Evolutionary conservation across 23 tunicate genomes (phyloP).

Genomic region (Corella eumyota): DNA sequence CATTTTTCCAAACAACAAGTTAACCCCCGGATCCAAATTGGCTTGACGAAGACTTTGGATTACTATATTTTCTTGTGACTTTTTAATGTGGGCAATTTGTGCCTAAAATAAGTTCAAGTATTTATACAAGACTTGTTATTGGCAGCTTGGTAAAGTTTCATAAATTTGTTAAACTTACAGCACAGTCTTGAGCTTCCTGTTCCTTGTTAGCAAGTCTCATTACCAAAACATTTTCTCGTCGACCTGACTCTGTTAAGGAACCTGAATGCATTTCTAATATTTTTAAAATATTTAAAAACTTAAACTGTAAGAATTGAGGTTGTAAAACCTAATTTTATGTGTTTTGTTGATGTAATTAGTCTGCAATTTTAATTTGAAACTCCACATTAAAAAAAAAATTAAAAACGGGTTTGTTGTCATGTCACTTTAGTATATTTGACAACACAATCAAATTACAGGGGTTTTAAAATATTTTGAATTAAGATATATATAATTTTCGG

Average conservation of each 20-base stretch:
- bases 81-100: constrained; percentile 48
- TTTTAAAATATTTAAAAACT: not conserved
- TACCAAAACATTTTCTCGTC: constrained; percentile 85
- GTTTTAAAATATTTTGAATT: constrained; percentile 1
- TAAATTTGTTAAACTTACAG: constrained; percentile 28
- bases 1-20: constrained; percentile 82
- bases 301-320: not conserved
- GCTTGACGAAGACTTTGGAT: constrained; percentile 59
- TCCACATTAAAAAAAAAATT: too few species aligned
- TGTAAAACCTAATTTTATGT: not conserved
- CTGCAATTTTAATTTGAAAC: too few species aligned
- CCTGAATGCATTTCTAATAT: constrained; percentile 23
- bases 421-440: too few species aligned
- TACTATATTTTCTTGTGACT: constrained; percentile 51
- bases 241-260: constrained; percentile 41
- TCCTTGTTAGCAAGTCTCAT: constrained; percentile 88
- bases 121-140: too few species aligned
- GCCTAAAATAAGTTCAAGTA: constrained; percentile 34
- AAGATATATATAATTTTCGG: not conserved
- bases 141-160: not conserved
- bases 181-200: constrained; percentile 84
- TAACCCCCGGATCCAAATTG: constrained; percentile 82
- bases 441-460: too few species aligned
- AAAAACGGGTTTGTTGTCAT: too few species aligned
- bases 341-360: too few species aligned